Conservation (phyloP, 2,113 vertebrate species). For the Urocynchramus pylzowi region DNA sequence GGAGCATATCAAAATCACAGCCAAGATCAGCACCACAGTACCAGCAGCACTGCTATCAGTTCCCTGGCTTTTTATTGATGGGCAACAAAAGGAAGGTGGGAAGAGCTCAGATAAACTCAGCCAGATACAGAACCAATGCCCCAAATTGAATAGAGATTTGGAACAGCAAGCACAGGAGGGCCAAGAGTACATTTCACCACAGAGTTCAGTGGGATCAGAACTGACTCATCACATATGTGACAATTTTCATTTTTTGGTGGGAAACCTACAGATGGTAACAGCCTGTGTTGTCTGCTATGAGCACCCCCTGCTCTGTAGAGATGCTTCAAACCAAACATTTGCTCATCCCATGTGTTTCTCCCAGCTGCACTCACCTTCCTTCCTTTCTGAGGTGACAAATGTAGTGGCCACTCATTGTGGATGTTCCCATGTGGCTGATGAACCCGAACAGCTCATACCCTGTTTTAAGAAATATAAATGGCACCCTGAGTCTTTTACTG, state of each 20-base stretch:
- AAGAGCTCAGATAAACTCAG: background rate
- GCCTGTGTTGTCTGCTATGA: accelerated
- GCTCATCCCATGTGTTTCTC: background rate
- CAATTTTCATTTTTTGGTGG: background rate
- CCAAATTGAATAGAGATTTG: background rate
- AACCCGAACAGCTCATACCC: constrained; percentile 95
- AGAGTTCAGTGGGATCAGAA: background rate
- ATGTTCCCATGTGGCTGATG: constrained; percentile 98
- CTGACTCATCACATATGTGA: background rate
- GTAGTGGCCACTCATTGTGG: constrained; percentile 98
- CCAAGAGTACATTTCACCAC: background rate
- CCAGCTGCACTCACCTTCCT: constrained; percentile 83
- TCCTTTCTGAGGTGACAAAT: constrained; percentile 98
- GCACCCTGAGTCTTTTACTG: background rate
- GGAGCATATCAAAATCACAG: background rate
- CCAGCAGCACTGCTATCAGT: background rate
- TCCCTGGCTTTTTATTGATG: background rate
- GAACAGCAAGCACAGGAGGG: background rate
- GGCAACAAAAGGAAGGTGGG: background rate
- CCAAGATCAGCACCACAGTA: background rate
- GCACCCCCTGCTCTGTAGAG: background rate
- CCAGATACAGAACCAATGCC: background rate
- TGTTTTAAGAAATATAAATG: constrained; percentile 58
- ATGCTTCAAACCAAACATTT: background rate
- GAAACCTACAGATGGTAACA: background rate